These are phyloP conservation scores for Ornithorhynchus anatinus DNA, from an alignment of 2,113 vertebrate species.

Conservation along the genomic window DNA sequence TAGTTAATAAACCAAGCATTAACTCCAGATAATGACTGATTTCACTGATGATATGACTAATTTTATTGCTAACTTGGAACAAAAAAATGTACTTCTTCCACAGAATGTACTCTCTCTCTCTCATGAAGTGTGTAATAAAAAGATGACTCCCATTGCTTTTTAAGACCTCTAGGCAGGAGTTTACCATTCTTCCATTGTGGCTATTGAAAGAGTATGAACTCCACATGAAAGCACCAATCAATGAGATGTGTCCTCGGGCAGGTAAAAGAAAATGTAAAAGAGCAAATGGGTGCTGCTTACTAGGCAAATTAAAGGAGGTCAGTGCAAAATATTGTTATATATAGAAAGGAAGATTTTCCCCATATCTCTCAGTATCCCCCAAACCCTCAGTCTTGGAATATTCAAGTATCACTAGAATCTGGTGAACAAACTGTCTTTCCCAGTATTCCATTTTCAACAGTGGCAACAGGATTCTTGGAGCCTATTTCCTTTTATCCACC, in stretches of 20 bases:
- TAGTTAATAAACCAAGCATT: neutral
- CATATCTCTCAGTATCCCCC: neutral
- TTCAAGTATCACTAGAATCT: too few relatives aligned
- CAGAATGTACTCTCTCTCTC: neutral
- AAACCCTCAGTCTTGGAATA: too few relatives aligned
- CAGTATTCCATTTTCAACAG: too few relatives aligned
- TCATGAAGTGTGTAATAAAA: neutral
- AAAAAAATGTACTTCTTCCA: neutral
- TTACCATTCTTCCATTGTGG: neutral
- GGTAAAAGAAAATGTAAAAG: conserved; percentile 7
- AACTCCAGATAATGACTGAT: neutral
- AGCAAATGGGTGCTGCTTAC: neutral
- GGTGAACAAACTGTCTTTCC: too few relatives aligned
- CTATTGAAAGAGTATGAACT: conserved; percentile 6
- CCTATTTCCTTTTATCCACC: too few relatives aligned
- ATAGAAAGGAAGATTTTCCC: neutral
- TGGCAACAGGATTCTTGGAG: too few relatives aligned
- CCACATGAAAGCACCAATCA: neutral
- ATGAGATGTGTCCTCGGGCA: neutral
- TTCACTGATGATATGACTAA: neutral
- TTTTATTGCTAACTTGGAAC: neutral
- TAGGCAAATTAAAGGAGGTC: neutral
- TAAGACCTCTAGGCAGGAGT: neutral
- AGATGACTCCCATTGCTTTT: neutral
- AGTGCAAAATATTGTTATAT: neutral